Conservation (phyloP, 2,797 vertebrate genomes). For the Rhodeus uyekii region DNA sequence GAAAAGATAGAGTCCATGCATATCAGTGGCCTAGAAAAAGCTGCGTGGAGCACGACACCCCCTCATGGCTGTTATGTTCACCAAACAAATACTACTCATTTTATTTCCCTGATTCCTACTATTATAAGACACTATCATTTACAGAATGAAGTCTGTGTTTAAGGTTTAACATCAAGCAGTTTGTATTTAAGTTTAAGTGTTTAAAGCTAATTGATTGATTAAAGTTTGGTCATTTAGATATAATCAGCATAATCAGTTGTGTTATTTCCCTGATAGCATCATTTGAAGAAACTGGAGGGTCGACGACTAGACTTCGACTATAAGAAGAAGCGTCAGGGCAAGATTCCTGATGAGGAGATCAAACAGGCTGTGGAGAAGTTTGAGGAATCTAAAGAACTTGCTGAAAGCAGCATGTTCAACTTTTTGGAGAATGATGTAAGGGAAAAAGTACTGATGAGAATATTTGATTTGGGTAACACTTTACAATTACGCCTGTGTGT, state of each 20-base stretch:
- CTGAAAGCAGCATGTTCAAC: conserved; percentile 95
- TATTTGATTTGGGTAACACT: neutral
- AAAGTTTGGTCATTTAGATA: neutral
- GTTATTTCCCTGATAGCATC: conserved; percentile 77
- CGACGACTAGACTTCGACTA: conserved; percentile 95
- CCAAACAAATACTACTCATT: neutral
- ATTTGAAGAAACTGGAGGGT: conserved; percentile 93
- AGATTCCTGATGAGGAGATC: conserved; percentile 90
- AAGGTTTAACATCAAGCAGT: neutral
- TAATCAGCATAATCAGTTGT: neutral
- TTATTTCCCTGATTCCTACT: neutral
- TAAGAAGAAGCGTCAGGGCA: conserved; percentile 91
- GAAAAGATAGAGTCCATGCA: neutral
- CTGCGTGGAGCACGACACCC: neutral
- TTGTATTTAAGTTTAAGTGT: neutral
- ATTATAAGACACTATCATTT: neutral
- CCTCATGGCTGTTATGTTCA: neutral
- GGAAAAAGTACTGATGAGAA: neutral
- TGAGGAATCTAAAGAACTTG: conserved; percentile 92
- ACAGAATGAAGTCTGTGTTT: neutral
- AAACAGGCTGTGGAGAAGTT: conserved; percentile 93
- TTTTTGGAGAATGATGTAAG: conserved; percentile 96
- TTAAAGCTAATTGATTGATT: neutral
- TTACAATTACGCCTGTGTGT: too few species aligned
- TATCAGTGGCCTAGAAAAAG: neutral